These are phyloP conservation scores for Botrylloides violaceus DNA, from an alignment of 23 tunicate genomes.

Conservation along the genomic window DNA sequence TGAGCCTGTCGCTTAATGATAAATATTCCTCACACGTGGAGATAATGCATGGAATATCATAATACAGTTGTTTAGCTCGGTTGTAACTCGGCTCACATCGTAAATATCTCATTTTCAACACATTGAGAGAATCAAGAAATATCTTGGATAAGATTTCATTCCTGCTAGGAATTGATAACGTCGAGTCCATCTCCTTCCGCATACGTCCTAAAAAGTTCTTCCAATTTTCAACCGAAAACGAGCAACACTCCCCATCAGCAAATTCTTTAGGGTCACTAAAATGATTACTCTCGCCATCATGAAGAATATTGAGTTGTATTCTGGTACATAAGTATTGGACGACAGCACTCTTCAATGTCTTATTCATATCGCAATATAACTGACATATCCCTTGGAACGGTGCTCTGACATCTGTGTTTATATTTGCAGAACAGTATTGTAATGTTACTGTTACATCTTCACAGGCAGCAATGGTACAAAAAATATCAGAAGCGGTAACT, in stretches of 20 bases:
- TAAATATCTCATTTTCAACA: conserved; percentile 40
- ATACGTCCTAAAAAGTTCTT: conserved; percentile 15
- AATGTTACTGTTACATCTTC: conserved; percentile 34
- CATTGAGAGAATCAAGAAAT: conserved; percentile 26
- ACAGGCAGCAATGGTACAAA: conserved; percentile 23
- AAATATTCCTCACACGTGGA: not conserved
- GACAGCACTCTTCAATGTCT: conserved; percentile 20
- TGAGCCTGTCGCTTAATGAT: not conserved
- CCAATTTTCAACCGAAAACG: conserved; percentile 62
- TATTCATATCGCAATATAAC: conserved; percentile 26
- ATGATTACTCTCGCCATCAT: conserved; percentile 71
- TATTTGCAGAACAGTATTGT: conserved; percentile 34
- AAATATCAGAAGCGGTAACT: conserved; percentile 10
- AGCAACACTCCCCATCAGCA: conserved; percentile 53
- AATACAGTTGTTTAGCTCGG: conserved; percentile 33
- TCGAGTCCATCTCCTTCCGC: not conserved
- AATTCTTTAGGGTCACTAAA: conserved; percentile 60
- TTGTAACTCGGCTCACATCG: conserved; percentile 43
- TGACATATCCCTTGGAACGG: conserved; percentile 56
- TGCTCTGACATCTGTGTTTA: conserved; percentile 25
- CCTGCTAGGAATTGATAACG: not conserved
- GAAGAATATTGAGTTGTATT: conserved; percentile 26
- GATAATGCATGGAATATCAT: conserved; percentile 38
- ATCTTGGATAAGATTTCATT: conserved; percentile 30
- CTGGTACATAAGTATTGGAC: conserved; percentile 40